Percentiles rank a stretch among this genome's conserved stretches.
Conservation (phyloP, 2,888 invertebrate genomes). For the Branchellion lobata region DNA sequence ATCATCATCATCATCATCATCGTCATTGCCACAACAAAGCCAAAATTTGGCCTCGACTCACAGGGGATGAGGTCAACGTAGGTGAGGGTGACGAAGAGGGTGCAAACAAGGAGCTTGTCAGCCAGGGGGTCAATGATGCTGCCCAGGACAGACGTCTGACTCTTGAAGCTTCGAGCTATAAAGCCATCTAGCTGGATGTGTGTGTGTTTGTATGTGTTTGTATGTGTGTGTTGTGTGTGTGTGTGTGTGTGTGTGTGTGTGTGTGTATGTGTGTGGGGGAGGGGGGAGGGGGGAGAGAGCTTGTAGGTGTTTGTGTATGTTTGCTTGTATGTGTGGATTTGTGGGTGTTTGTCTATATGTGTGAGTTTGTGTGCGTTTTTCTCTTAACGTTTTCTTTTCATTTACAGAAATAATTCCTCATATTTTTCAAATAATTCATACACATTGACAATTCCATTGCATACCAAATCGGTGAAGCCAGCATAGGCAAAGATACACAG, state of each 20-base stretch:
- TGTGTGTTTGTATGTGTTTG: background rate
- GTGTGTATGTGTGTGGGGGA: too few species aligned
- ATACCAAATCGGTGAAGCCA: constrained; percentile 87
- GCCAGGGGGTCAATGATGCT: constrained; percentile 95
- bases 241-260: too few species aligned
- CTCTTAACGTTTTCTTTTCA: background rate
- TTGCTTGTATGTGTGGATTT: too few species aligned
- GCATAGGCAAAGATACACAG: constrained; percentile 80
- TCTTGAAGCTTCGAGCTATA: constrained; percentile 87
- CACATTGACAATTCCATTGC: constrained; percentile 54
- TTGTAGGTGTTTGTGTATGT: too few species aligned
- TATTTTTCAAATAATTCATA: background rate
- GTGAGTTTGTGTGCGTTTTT: too few species aligned
- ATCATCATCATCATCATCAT: constrained; percentile 29
- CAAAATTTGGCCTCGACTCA: constrained; percentile 54
- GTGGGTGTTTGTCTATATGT: too few species aligned
- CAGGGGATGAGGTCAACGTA: constrained; percentile 81
- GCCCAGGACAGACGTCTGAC: constrained; percentile 87
- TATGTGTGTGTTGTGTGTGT: background rate
- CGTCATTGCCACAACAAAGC: constrained; percentile 30
- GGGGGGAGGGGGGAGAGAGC: too few species aligned
- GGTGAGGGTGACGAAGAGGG: constrained; percentile 82
- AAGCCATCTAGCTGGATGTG: constrained; percentile 80
- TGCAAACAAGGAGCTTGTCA: constrained; percentile 88
- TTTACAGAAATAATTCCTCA: background rate